Evolutionary conservation across 2,113 vertebrate genomes (phyloP).

Genomic region (Oceanites oceanicus): DNA sequence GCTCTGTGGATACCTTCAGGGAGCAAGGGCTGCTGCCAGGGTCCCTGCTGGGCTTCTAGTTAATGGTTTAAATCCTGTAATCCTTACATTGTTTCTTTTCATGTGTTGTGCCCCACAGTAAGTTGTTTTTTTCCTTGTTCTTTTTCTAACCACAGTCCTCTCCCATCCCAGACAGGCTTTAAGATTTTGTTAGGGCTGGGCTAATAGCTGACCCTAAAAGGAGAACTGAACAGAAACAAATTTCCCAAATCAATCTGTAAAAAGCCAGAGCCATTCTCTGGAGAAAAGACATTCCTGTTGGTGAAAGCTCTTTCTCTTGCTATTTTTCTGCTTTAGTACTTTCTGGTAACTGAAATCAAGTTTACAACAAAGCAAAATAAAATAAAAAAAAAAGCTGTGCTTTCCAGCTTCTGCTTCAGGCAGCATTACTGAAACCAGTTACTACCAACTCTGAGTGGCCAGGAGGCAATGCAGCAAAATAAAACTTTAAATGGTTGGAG

Average conservation of each 20-base stretch:
- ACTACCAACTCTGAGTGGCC: not conserved
- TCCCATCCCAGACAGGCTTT: not conserved
- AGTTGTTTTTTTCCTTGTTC: not conserved
- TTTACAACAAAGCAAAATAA: not conserved
- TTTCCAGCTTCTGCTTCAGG: not conserved
- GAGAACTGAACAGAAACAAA: not conserved
- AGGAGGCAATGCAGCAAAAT: not conserved
- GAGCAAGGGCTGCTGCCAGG: not conserved
- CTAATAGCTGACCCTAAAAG: not conserved
- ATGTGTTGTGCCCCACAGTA: not conserved
- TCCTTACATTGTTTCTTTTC: not conserved
- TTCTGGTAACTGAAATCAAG: not conserved
- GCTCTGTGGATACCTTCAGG: not conserved
- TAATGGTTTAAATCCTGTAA: not conserved
- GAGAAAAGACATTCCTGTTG: not conserved
- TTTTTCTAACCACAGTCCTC: not conserved
- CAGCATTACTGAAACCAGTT: not conserved
- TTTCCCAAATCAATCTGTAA: not conserved
- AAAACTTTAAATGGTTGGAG: not conserved
- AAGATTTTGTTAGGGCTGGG: not conserved
- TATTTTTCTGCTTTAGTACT: not conserved
- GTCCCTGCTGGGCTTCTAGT: not conserved
- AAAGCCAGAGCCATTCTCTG: not conserved
- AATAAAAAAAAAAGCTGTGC: not conserved
- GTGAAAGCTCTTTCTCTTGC: not conserved